Percentiles rank a stretch among this genome's conserved stretches.
Conservation (phyloP, 2,888 invertebrate genomes). For the Mechanitis mazaeus region DNA sequence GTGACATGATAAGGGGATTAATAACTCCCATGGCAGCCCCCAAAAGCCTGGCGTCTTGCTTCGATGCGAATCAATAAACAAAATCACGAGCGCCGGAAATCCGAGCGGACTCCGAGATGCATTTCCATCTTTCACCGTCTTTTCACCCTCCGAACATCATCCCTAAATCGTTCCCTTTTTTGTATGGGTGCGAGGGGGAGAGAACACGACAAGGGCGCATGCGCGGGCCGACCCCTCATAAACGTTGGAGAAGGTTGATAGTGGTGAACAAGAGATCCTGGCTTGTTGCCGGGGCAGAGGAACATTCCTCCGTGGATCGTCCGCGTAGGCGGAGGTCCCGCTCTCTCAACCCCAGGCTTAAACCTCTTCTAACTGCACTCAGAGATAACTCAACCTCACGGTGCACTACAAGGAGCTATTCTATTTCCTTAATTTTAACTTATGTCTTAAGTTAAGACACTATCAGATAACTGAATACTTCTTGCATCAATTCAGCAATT, state of each 20-base stretch:
- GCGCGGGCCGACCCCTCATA: constrained; percentile 70
- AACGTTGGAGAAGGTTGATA: constrained; percentile 64
- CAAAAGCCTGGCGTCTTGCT: constrained; percentile 45
- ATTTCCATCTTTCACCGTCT: constrained; percentile 75
- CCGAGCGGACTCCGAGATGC: constrained; percentile 74
- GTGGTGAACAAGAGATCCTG: constrained; percentile 63
- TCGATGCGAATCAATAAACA: constrained; percentile 73
- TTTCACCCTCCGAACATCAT: constrained; percentile 73
- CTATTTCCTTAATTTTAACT: constrained; percentile 14
- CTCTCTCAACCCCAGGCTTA: constrained; percentile 64
- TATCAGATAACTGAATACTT: neutral
- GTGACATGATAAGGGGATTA: constrained; percentile 64
- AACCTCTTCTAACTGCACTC: constrained; percentile 42
- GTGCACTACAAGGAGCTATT: constrained; percentile 20
- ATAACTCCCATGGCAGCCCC: constrained; percentile 50
- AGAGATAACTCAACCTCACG: constrained; percentile 13
- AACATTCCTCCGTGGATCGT: constrained; percentile 72
- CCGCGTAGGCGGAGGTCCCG: constrained; percentile 72
- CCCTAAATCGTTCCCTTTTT: constrained; percentile 58
- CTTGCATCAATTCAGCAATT: constrained; percentile 13
- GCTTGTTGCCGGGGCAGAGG: constrained; percentile 59
- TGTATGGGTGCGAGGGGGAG: constrained; percentile 48
- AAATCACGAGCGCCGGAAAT: constrained; percentile 75
- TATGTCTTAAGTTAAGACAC: constrained; percentile 9
- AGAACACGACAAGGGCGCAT: constrained; percentile 50